Evolutionary conservation across 2,113 vertebrate genomes (phyloP).

Genomic region (Malaclemys terrapin): DNA sequence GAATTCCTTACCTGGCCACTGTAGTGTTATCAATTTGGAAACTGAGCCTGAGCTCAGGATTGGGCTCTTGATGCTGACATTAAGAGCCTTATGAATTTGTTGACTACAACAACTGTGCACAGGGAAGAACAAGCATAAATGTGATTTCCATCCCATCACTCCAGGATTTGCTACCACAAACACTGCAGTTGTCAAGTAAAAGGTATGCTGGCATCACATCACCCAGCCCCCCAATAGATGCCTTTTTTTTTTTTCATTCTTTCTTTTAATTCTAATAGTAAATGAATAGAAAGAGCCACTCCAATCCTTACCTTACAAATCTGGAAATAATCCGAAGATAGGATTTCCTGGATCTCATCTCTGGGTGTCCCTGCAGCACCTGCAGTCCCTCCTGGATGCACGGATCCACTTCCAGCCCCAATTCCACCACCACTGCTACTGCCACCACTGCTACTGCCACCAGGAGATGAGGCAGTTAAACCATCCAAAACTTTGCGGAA

Average conservation of each 20-base stretch:
- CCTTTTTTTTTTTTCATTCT: slow-evolving; percentile 39
- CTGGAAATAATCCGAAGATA: slow-evolving; percentile 96
- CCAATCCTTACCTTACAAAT: slow-evolving; percentile 93
- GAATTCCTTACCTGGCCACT: background rate
- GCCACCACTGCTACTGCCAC: slow-evolving; percentile 80
- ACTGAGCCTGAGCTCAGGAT: background rate
- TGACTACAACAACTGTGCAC: slow-evolving; percentile 34
- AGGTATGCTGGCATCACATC: background rate
- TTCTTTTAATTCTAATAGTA: background rate
- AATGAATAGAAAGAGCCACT: slow-evolving; percentile 7
- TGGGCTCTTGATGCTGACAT: background rate
- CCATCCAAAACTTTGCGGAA: slow-evolving; percentile 98
- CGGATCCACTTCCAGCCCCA: slow-evolving; percentile 69
- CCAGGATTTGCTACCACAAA: slow-evolving; percentile 52
- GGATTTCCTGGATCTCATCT: slow-evolving; percentile 93
- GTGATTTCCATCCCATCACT: background rate
- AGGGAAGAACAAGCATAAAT: background rate
- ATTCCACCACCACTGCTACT: slow-evolving; percentile 69
- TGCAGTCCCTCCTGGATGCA: slow-evolving; percentile 85
- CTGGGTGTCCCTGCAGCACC: slow-evolving; percentile 87
- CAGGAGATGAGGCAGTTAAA: slow-evolving; percentile 93
- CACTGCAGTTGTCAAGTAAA: slow-evolving; percentile 51
- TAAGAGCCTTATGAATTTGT: background rate
- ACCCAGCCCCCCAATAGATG: background rate
- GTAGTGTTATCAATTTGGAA: background rate